Percentiles rank a stretch among this genome's conserved stretches.
phyloP scores from a whole-genome alignment of 2,113 vertebrate species.

The Toxotes jaculatrix region DNA sequence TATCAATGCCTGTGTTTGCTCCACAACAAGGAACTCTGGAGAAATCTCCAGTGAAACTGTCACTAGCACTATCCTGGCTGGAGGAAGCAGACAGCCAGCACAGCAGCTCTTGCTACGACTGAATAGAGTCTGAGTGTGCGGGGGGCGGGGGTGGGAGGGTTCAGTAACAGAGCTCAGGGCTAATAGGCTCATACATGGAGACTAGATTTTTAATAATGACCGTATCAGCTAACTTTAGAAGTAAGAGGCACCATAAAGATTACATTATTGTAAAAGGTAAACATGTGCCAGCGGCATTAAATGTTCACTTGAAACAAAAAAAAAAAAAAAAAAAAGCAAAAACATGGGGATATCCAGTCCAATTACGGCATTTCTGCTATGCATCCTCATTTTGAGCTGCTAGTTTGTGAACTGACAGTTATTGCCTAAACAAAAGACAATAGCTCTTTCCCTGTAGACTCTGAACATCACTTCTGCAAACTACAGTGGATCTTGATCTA shows the following conservation, averaged over 20 bases:
- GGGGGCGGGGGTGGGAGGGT: not conserved
- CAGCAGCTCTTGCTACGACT: slow-evolving; percentile 4
- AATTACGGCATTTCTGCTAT: slow-evolving; percentile 19
- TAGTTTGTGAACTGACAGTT: slow-evolving; percentile 42
- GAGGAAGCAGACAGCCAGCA: slow-evolving; percentile 28
- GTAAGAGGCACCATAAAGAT: not conserved
- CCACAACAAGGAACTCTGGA: slow-evolving; percentile 40
- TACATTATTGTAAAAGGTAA: not conserved
- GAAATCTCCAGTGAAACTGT: slow-evolving; percentile 52
- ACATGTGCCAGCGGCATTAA: not conserved
- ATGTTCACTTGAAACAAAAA: slow-evolving; percentile 4
- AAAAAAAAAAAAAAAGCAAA: not conserved
- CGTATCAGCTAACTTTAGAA: not conserved
- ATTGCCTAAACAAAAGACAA: slow-evolving; percentile 39
- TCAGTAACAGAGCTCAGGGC: slow-evolving; percentile 7
- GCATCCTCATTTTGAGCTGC: slow-evolving; percentile 18
- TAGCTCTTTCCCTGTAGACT: slow-evolving; percentile 12
- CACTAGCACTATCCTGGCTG: slow-evolving; percentile 17
- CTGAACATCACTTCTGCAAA: slow-evolving; percentile 33
- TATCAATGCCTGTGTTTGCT: slow-evolving; percentile 51
- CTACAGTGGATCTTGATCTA: slow-evolving; percentile 6
- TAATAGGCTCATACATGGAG: slow-evolving; percentile 31
- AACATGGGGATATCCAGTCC: not conserved
- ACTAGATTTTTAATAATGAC: slow-evolving; percentile 26
- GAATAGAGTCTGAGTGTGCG: slow-evolving; percentile 16